phyloP scores from a whole-genome alignment of 2,888 invertebrate genomes.

The Conomelus anceps region DNA sequence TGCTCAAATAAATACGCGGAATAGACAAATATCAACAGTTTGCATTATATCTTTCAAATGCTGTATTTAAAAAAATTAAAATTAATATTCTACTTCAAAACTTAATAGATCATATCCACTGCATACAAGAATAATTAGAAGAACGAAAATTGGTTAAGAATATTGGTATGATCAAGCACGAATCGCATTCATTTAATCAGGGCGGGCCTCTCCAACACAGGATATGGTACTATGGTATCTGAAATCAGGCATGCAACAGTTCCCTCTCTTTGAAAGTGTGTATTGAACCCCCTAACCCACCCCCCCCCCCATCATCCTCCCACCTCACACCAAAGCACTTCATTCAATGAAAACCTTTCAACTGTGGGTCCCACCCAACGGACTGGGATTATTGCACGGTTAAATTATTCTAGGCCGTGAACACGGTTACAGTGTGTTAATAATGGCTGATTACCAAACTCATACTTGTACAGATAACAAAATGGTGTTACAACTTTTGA shows the following conservation, averaged over 20 bases:
- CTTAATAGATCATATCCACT: no score
- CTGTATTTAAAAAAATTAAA: no score
- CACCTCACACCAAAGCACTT: not conserved
- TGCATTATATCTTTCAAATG: no score
- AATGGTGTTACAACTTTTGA: no score
- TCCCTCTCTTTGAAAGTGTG: not conserved
- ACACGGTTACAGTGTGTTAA: not conserved
- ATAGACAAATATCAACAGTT: no score
- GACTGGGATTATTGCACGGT: no score
- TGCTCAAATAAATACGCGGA: no score
- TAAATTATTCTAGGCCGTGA: no score
- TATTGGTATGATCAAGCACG: not conserved
- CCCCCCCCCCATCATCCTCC: not conserved
- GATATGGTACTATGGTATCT: not conserved
- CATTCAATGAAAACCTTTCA: not conserved
- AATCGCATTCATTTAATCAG: not conserved
- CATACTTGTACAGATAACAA: no score
- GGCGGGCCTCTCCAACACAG: not conserved
- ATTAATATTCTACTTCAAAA: no score
- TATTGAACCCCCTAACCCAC: not conserved
- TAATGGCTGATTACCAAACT: not conserved
- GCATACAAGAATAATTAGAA: not conserved
- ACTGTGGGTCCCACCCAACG: not conserved
- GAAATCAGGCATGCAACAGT: not conserved
- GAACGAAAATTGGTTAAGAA: not conserved